Evolutionary conservation across 2,113 vertebrate genomes (phyloP), one percentile per base, ranked within the genome.

Genomic region (Dendropsophus ebraccatus): DNA sequence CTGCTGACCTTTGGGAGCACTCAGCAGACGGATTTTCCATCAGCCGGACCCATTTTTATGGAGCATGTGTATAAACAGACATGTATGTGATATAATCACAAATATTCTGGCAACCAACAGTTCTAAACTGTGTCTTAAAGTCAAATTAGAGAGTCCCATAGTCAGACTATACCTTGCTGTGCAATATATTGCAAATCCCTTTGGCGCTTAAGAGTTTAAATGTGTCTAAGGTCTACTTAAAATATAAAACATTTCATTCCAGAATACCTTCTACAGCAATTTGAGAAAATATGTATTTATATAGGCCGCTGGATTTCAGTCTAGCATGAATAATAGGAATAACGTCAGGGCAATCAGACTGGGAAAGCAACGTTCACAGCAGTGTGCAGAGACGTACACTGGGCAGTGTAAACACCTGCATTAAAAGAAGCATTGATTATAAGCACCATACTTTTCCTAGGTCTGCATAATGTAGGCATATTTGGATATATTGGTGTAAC

Each of bases 371-470:
- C 35, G 56, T 62, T 87, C 85, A 73, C 77, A 74, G 85, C 54
- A 47, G 77, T 81, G 52, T 19, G 50, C 35, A 25, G 12, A 81
- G 77, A 6, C 37, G n/a, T 60, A 25, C 19, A 30, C 21, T 62
- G 85, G 41, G n/a, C 28, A 87, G 78, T 49, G 67, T 87, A 87
- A 87, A 81, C 78, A 74, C 78, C 85, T 87, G 77, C 78, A 87
- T 81, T 81, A 81, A 81, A 74, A 86, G 84, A 72, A 72, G 62
- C 65, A 80, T 86, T 81, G 69, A 87, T 81, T 81, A 47, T 11
- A n/a, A 23, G 12, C 28, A 28, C 25, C 25, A 19, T 32, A 25
- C 75, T 69, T 79, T 79, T 52, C 37, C 70, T 81, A 74, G 47
- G 13, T 21, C 50, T 69, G 75, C 17, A 19, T 35, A 54, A 32